phyloP scores from a whole-genome alignment of 2,797 vertebrate species.

The Semotilus atromaculatus region DNA sequence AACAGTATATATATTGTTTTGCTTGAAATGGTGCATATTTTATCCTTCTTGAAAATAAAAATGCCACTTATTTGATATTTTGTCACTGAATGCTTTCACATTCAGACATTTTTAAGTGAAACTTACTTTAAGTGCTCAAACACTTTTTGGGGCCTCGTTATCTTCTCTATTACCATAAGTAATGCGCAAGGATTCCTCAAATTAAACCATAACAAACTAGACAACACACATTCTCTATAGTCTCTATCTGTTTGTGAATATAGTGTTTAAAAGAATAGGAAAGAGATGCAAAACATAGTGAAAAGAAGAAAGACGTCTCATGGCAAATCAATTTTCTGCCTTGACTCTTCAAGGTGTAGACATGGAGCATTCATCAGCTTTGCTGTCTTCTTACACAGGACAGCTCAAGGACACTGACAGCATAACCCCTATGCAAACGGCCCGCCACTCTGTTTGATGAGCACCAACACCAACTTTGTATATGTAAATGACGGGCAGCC shows the following conservation, averaged over 20 bases:
- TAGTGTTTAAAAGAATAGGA: neutral
- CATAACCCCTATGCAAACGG: conserved; percentile 78
- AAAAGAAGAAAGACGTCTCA: conserved; percentile 5
- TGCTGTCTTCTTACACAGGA: conserved; percentile 53
- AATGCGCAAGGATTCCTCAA: neutral
- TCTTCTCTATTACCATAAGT: neutral
- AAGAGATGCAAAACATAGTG: neutral
- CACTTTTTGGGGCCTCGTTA: neutral
- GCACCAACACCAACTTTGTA: conserved; percentile 78
- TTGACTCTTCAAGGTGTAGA: conserved; percentile 6
- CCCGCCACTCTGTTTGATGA: conserved; percentile 79
- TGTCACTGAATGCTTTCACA: neutral
- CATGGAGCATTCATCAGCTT: conserved; percentile 25
- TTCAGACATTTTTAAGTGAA: neutral
- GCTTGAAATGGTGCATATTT: neutral
- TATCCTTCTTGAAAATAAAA: neutral
- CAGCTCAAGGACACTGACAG: conserved; percentile 75
- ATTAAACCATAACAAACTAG: conserved; percentile 1
- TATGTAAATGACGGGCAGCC: conserved; percentile 77
- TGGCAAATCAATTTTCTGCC: conserved; percentile 13
- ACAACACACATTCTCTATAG: neutral
- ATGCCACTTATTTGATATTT: neutral
- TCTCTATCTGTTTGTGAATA: neutral
- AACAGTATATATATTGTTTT: neutral
- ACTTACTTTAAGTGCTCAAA: neutral